Evolutionary conservation across 37 sponge, comb jelly and placozoan species (phyloP).

Genomic region (Aplysina aerophoba): DNA sequence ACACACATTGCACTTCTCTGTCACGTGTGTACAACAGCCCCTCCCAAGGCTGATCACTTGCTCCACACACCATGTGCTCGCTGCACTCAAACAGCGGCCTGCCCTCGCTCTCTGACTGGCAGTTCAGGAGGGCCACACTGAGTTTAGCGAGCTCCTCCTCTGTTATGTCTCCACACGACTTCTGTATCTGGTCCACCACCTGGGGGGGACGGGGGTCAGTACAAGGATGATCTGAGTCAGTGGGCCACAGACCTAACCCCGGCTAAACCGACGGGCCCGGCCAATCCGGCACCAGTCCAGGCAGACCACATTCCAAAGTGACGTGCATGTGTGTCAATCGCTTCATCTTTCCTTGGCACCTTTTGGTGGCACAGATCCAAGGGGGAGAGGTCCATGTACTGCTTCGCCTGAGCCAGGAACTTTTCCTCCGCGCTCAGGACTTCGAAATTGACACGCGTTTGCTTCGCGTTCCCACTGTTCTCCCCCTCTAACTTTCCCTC

Average conservation of each 20-base stretch:
- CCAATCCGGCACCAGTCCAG: no score
- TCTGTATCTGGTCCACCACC: slow-evolving; percentile 46
- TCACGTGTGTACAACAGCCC: no score
- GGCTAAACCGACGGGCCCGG: no score
- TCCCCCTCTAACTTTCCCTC: no score
- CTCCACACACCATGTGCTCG: slow-evolving; percentile 68
- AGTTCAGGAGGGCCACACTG: slow-evolving; percentile 78
- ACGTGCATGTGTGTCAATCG: no score
- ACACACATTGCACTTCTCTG: no score
- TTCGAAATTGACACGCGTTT: slow-evolving; percentile 46
- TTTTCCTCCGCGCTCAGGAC: slow-evolving; percentile 69
- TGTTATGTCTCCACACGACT: slow-evolving; percentile 67
- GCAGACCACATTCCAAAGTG: no score
- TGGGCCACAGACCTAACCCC: neutral
- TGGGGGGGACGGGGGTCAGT: neutral
- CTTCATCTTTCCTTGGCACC: slow-evolving; percentile 9
- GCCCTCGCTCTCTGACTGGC: slow-evolving; percentile 72
- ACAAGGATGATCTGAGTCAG: no score
- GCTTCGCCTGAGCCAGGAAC: slow-evolving; percentile 71
- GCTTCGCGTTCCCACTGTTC: no score
- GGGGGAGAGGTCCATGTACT: slow-evolving; percentile 52
- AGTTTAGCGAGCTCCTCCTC: slow-evolving; percentile 87
- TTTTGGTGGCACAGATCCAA: slow-evolving; percentile 65
- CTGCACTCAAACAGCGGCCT: slow-evolving; percentile 69
- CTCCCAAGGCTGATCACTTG: no score